Percentiles rank a stretch among this genome's conserved stretches.
Conservation (phyloP, 2,113 vertebrate genomes). For the Irena cyanogastra region DNA sequence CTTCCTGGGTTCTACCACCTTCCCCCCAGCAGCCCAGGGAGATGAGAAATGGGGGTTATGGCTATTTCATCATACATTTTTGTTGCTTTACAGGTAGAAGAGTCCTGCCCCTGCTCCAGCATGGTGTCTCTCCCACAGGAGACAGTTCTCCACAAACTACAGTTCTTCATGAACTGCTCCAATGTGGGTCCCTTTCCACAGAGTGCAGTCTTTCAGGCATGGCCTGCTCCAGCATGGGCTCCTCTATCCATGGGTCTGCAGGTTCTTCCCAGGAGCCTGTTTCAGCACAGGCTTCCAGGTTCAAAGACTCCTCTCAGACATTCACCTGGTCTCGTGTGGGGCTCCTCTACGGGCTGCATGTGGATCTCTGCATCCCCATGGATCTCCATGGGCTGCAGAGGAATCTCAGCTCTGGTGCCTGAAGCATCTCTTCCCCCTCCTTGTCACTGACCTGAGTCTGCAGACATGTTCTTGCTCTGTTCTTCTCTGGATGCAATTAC, state of each 20-base stretch:
- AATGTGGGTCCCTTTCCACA: too few species aligned
- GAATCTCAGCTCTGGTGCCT: neutral
- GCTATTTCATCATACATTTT: neutral
- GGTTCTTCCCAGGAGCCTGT: neutral
- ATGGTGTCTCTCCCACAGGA: neutral
- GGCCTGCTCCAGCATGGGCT: neutral
- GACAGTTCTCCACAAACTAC: neutral
- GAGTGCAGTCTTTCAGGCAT: neutral
- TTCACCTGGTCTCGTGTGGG: neutral
- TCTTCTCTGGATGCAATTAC: neutral
- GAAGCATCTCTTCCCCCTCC: neutral
- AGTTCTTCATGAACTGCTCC: neutral
- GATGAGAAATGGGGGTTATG: accelerated
- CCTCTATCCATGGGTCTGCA: neutral
- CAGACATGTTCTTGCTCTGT: neutral
- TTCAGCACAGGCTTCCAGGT: neutral
- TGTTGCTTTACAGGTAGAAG: neutral
- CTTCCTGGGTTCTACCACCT: neutral
- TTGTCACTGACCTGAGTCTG: neutral
- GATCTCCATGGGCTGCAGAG: neutral
- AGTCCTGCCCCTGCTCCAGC: neutral
- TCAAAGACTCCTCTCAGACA: neutral
- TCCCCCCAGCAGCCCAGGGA: neutral
- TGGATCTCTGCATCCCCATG: neutral
- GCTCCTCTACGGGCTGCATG: neutral